phyloP scores from a whole-genome alignment of 2,888 invertebrate species.

The Cephus nigrinus region DNA sequence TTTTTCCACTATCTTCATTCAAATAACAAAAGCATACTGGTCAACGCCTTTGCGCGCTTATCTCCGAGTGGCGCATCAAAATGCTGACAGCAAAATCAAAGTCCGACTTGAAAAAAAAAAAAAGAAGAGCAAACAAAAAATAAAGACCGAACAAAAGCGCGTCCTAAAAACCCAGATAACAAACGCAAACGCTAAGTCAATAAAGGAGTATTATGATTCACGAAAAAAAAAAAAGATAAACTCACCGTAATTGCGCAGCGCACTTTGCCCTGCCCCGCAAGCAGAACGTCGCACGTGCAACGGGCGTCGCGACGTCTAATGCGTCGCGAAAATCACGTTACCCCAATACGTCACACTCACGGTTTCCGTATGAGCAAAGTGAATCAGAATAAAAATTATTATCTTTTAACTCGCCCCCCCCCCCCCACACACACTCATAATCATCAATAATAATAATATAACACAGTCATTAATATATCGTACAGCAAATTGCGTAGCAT shows the following conservation, averaged over 20 bases:
- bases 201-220: conserved; percentile 59
- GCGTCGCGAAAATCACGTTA: neutral
- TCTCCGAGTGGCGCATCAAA: neutral
- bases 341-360: no score
- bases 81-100: no score
- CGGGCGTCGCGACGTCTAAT: conserved; percentile 1
- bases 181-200: conserved; percentile 41
- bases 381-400: no score
- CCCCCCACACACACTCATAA: no score
- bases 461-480: no score
- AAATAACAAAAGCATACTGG: no score
- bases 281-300: conserved; percentile 42
- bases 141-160: conserved; percentile 11
- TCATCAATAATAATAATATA: no score
- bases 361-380: no score
- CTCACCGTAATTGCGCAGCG: conserved; percentile 60
- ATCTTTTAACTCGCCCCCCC: no score
- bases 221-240: conserved; percentile 49
- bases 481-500: no score
- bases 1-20: no score
- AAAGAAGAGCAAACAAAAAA: neutral
- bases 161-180: conserved; percentile 40
- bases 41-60: neutral
- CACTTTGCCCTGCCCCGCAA: conserved; percentile 53
- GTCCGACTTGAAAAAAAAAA: neutral